Base-by-base conservation (phyloP, 2,888 invertebrate genomes). In the Tribolium freemani region DNA sequence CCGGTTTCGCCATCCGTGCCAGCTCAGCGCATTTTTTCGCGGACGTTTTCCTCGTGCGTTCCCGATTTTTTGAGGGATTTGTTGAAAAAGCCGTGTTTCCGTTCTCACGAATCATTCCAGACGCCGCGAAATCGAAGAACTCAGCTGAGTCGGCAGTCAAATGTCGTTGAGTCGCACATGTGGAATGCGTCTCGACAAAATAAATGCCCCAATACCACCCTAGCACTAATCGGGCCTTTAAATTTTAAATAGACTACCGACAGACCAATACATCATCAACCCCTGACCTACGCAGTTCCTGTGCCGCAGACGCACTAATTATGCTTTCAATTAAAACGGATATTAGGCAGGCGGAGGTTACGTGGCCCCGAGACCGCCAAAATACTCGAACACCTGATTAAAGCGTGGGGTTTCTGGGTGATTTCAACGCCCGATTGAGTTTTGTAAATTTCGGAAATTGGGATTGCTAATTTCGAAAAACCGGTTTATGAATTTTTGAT, bases 241-340 rank as follows among this genome's bases (percentile, higher is more conserved):
- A 78, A 78, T 76, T 78, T 78, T 78, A 78, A 78, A 78, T 76
- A 69, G 75, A 76, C 76, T 13, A 51, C 64, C 58, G 70, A 57
- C 58, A 69, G 68, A 69, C 72, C 63, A 60, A 75, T 75, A 72
- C 69, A 73, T 75, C 76, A 76, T 71, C 72, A 75, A 77, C 71
- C 76, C 77, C 69, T 78, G 78, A 78, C 78, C 78, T 73, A 69
- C 67, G 48, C 67, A 66, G 74, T 75, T 75, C 76, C 70, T 72
- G 72, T 76, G 63, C 53, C 63, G 68, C 74, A 75, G 76, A 78
- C 76, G 68, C 60, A 67, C 73, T 76, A 76, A 76, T 76, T 76
- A 74, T 69, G 72, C 61, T 72, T 58, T 69, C 70, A 72, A 74
- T 76, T 77, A 72, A 75, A 76, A 60, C 54, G 72, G 16, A 51